Evolutionary conservation across 2,113 vertebrate species (phyloP).

Genomic region (Ailurus styani): DNA sequence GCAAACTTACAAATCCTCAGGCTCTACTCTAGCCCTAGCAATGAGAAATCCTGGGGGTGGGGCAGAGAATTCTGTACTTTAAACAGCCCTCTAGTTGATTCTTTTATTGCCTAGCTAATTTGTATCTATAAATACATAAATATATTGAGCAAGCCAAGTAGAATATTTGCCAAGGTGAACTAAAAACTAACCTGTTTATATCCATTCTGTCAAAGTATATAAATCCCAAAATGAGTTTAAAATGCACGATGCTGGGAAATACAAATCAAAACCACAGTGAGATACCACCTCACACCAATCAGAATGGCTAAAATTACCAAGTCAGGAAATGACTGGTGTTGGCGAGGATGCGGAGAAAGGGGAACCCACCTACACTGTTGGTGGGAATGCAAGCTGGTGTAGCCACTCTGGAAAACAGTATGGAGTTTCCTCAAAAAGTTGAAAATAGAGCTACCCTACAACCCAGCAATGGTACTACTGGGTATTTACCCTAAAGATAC

Average conservation of each 20-base stretch:
- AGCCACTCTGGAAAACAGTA: too few species aligned
- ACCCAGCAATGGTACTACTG: too few species aligned
- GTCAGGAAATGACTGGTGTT: too few species aligned
- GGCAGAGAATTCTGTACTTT: background rate
- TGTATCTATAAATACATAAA: background rate
- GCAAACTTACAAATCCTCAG: background rate
- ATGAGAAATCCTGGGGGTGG: background rate
- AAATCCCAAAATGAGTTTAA: background rate
- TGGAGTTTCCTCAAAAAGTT: too few species aligned
- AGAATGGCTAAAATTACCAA: too few species aligned
- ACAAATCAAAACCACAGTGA: too few species aligned
- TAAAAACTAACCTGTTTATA: background rate
- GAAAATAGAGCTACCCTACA: too few species aligned
- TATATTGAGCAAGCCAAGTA: background rate
- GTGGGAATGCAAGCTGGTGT: too few species aligned
- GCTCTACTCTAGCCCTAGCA: background rate
- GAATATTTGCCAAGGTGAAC: background rate
- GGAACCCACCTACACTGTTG: too few species aligned
- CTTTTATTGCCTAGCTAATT: background rate
- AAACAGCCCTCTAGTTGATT: background rate
- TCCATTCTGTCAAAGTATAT: background rate
- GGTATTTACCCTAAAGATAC: too few species aligned
- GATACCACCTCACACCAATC: too few species aligned
- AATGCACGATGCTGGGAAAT: background rate
- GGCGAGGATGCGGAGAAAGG: too few species aligned